These are phyloP conservation scores for Heliothis peltigera DNA, from an alignment of 2,888 invertebrate genomes.

Conservation along the genomic window DNA sequence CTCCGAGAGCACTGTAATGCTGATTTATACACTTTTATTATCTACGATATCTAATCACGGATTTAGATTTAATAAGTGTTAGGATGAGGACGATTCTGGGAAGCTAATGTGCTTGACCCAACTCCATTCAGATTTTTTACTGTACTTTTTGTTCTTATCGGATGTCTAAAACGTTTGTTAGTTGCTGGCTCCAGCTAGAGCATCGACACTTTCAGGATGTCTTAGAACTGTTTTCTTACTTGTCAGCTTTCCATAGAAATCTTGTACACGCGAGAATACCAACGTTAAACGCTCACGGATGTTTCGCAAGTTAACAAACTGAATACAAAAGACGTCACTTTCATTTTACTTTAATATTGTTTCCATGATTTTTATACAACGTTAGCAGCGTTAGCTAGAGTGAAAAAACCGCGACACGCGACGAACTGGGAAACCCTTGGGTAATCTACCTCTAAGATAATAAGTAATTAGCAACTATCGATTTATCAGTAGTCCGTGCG, in stretches of 20 bases:
- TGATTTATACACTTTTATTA: conserved; percentile 81
- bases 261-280: conserved; percentile 53
- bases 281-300: conserved; percentile 66
- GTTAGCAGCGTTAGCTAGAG: conserved; percentile 45
- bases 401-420: conserved; percentile 48
- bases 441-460: neutral
- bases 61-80: conserved; percentile 72
- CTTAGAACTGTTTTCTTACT: conserved; percentile 38
- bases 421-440: conserved; percentile 43
- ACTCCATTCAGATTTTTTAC: conserved; percentile 33
- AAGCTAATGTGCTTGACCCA: conserved; percentile 48
- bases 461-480: neutral
- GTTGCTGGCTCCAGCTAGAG: conserved; percentile 20
- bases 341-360: conserved; percentile 62
- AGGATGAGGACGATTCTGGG: conserved; percentile 50
- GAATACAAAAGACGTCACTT: conserved; percentile 70
- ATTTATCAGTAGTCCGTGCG: neutral
- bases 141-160: conserved; percentile 36
- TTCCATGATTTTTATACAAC: conserved; percentile 44
- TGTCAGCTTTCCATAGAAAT: conserved; percentile 48
- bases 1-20: conserved; percentile 71
- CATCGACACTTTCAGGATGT: conserved; percentile 37
- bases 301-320: conserved; percentile 70
- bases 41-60: conserved; percentile 79
- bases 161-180: conserved; percentile 33